Percentiles rank a stretch among this genome's conserved stretches.
phyloP scores from a whole-genome alignment of 2,888 invertebrate species.

The Hemaris fuciformis region DNA sequence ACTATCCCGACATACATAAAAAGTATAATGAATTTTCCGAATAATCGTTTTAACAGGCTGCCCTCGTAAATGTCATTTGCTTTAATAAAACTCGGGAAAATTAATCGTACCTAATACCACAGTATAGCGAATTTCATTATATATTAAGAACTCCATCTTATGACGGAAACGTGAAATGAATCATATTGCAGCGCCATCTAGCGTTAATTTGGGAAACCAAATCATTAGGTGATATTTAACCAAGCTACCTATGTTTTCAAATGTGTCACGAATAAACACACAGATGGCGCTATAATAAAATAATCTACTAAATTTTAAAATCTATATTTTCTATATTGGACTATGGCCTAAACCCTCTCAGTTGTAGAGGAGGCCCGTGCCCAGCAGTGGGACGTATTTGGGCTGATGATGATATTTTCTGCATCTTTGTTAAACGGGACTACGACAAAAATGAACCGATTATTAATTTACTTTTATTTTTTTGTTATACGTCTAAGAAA shows the following conservation, averaged over 20 bases:
- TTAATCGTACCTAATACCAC: not conserved
- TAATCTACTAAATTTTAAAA: too few species aligned
- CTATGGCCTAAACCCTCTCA: too few species aligned
- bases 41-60: not conserved
- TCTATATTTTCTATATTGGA: too few species aligned
- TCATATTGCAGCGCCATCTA: not conserved
- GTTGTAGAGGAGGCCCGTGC: too few species aligned
- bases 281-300: not conserved
- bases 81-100: not conserved
- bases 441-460: not conserved
- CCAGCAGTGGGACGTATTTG: too few species aligned
- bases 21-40: not conserved
- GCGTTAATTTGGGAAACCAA: not conserved
- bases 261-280: not conserved
- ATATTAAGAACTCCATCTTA: not conserved
- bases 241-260: not conserved
- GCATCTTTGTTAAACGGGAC: too few species aligned
- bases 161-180: not conserved
- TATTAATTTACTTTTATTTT: not conserved
- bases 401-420: too few species aligned
- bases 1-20: slow-evolving; percentile 2
- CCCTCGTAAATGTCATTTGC: not conserved
- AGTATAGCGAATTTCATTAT: not conserved
- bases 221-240: too few species aligned
- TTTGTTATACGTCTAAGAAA: too few species aligned